Conservation (phyloP, 2,797 vertebrate genomes). For the Xiphophorus birchmanni region DNA sequence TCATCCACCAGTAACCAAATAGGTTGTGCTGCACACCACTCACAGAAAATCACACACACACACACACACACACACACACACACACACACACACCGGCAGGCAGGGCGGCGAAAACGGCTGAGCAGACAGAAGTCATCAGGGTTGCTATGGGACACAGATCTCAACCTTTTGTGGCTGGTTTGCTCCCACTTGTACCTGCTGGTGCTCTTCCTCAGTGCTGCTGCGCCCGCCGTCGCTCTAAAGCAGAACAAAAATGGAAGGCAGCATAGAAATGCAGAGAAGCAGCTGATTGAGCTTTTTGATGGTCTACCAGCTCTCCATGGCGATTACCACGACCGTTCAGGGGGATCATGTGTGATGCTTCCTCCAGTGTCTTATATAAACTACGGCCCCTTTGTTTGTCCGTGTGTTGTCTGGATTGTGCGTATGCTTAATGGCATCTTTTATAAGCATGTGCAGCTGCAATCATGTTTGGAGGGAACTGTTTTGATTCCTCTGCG, state of each 20-base stretch:
- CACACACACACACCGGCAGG: neutral
- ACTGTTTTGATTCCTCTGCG: constrained; percentile 42
- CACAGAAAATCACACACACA: constrained; percentile 3
- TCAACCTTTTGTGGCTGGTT: constrained; percentile 45
- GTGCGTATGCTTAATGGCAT: constrained; percentile 44
- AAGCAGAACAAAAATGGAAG: constrained; percentile 54
- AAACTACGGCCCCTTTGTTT: constrained; percentile 52
- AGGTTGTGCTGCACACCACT: constrained; percentile 16
- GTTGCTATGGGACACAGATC: constrained; percentile 36
- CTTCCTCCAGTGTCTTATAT: constrained; percentile 46
- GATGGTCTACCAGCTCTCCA: constrained; percentile 80
- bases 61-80: neutral
- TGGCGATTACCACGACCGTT: constrained; percentile 68
- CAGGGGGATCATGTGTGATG: constrained; percentile 68
- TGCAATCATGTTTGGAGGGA: constrained; percentile 55
- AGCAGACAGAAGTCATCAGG: constrained; percentile 41
- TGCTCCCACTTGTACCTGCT: constrained; percentile 23
- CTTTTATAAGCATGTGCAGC: constrained; percentile 43
- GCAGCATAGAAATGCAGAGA: constrained; percentile 32
- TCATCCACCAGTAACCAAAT: constrained; percentile 55
- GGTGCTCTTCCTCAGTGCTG: neutral
- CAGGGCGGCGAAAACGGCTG: constrained; percentile 34
- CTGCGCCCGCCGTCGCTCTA: constrained; percentile 43
- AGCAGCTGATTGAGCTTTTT: constrained; percentile 68
- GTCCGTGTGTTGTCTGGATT: constrained; percentile 55